Conservation (phyloP, 2,113 vertebrate species). For the Plecotus auritus region DNA sequence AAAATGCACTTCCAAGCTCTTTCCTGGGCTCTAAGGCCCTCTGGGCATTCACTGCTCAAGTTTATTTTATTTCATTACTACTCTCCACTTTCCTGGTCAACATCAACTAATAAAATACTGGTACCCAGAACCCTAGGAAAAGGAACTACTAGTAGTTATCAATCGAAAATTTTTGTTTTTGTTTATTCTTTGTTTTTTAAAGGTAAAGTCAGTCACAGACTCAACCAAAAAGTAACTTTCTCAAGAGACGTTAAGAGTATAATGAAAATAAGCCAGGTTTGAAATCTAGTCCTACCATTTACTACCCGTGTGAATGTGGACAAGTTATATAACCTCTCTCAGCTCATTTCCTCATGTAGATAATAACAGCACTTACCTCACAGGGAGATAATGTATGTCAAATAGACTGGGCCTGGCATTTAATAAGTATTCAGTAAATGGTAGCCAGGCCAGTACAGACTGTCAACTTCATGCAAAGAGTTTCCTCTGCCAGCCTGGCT, state of each 20-base stretch:
- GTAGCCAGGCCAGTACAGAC: background rate
- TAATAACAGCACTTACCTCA: background rate
- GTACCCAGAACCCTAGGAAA: background rate
- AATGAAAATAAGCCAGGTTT: background rate
- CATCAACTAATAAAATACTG: background rate
- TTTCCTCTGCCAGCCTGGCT: background rate
- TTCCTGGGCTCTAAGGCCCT: background rate
- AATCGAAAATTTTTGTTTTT: background rate
- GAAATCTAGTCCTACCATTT: background rate
- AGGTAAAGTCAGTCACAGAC: background rate
- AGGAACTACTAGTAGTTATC: background rate
- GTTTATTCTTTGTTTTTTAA: constrained; percentile 9
- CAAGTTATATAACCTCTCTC: background rate
- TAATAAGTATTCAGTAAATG: background rate
- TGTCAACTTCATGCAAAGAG: background rate
- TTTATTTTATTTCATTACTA: background rate
- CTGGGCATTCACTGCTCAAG: background rate
- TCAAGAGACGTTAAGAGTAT: background rate
- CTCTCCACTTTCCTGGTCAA: background rate
- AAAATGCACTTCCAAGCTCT: background rate
- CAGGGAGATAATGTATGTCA: background rate
- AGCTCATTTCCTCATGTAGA: background rate
- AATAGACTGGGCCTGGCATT: background rate
- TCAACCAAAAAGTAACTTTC: background rate
- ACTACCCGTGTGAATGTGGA: background rate